Evolutionary conservation across 2,113 vertebrate genomes (phyloP).

Genomic region (Apteryx mantelli): DNA sequence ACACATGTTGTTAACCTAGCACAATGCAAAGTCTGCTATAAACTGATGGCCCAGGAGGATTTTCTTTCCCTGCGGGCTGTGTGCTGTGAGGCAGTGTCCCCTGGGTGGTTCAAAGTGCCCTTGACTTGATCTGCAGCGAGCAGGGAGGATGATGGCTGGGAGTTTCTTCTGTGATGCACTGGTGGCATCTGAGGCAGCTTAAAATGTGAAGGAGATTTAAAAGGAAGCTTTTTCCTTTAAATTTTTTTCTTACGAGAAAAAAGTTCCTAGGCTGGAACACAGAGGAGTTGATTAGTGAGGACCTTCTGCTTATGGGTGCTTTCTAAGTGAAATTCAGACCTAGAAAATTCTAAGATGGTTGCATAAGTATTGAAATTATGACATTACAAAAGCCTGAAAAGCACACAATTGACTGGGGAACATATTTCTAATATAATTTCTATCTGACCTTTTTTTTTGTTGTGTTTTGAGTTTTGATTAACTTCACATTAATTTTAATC

Average conservation of each 20-base stretch:
- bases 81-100: not conserved
- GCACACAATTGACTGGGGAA: not conserved
- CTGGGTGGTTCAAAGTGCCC: not conserved
- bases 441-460: not conserved
- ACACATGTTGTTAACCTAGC: not conserved
- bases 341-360: conserved; percentile 40
- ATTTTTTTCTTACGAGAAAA: not conserved
- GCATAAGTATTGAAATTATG: conserved; percentile 33
- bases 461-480: conserved; percentile 29
- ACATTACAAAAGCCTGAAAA: not conserved
- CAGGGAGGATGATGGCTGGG: conserved; percentile 11
- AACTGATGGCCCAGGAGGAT: not conserved
- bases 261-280: not conserved
- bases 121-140: conserved; percentile 39
- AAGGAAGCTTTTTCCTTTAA: not conserved
- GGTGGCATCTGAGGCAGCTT: conserved; percentile 44
- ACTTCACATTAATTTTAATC: not conserved
- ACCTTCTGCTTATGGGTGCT: not conserved
- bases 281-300: conserved; percentile 3
- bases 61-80: not conserved
- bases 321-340: conserved; percentile 31
- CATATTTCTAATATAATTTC: not conserved
- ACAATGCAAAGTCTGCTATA: not conserved
- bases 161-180: conserved; percentile 18
- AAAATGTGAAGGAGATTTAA: conserved; percentile 20